Base-by-base conservation (phyloP, 1,140 invertebrate genomes). In the Pararge aegeria region DNA sequence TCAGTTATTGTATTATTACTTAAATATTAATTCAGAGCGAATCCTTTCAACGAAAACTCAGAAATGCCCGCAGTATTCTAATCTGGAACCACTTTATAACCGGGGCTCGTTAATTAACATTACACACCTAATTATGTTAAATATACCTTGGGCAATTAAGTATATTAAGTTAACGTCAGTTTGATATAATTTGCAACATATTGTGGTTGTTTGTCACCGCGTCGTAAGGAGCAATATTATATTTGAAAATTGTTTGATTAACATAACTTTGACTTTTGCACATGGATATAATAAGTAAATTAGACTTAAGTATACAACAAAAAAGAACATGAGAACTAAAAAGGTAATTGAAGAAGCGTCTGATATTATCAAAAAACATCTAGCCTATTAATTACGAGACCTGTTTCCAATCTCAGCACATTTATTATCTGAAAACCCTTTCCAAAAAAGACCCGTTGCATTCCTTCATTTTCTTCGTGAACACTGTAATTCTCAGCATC, bases 381-480 rank as follows among this genome's bases (percentile, higher is more conserved):
- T 10, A 37, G 12, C 34, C 34, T 37, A n/a, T 37, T n/a, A 37
- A 10, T 37, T 24, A 24, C 34, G 3, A 37, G 12, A 37, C 12
- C 12, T 37, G 13, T 37, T n/a, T 37, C 2, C 13, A 42, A 18
- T 6, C 38, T 42, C 30, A 42, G 38, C 18, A 7, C 7, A 5
- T 46, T 10, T 5, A 9, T n/a, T 24, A 13, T 44, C n/a, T 50
- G 24, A 40, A 54, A 54, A 52, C 19, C 29, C 30, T 60, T 34
- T 57, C 24, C 16, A 38, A 52, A 57, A 48, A 44, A 57, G 13
- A 24, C 29, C 42, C 42, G 40, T 55, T 29, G 24, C 75, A 80
- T 83, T 76, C 75, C 63, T 53, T 18, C 61, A 56, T 80, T 76
- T 74, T 70, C 73, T 78, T 61, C 58, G 60, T 51, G 61, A 60